Evolutionary conservation across 1,140 invertebrate species (phyloP).

Genomic region (Pachyrhynchus sulphureomaculatus): DNA sequence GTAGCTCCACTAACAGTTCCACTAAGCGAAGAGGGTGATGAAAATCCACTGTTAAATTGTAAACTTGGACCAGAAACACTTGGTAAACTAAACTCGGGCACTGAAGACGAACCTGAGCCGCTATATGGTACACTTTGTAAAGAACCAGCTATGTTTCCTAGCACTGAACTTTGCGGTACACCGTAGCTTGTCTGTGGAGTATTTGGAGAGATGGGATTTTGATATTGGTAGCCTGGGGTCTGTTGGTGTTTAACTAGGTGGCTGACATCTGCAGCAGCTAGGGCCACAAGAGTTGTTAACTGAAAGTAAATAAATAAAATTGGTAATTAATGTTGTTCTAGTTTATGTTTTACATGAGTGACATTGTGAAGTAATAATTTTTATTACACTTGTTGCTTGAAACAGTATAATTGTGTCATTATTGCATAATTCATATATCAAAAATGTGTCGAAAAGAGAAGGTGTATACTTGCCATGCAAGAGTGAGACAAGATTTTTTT

Average conservation of each 20-base stretch:
- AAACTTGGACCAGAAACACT: not conserved
- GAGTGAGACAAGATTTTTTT: too few species aligned
- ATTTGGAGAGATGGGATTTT: slow-evolving; percentile 1
- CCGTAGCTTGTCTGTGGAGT: slow-evolving; percentile 12
- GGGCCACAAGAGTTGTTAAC: not conserved
- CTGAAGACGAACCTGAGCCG: not conserved
- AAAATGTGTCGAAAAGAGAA: too few species aligned
- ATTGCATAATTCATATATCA: too few species aligned
- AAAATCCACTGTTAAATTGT: not conserved
- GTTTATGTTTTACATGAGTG: too few species aligned
- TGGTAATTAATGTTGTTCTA: not conserved
- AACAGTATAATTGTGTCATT: too few species aligned
- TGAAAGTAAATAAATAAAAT: slow-evolving; percentile 8
- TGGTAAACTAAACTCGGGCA: slow-evolving; percentile 1
- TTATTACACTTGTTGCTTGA: too few species aligned
- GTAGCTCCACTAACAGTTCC: not conserved
- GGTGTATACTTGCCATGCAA: too few species aligned
- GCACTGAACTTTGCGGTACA: slow-evolving; percentile 13
- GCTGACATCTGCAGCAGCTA: slow-evolving; percentile 19
- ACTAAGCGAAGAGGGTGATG: not conserved
- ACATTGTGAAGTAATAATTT: too few species aligned
- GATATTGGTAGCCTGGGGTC: slow-evolving; percentile 3
- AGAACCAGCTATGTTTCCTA: not conserved
- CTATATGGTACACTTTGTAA: not conserved
- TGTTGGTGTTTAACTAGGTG: slow-evolving; percentile 17